Evolutionary conservation across 2,797 vertebrate species (phyloP).

Genomic region (Acipenser transmontanus): DNA sequence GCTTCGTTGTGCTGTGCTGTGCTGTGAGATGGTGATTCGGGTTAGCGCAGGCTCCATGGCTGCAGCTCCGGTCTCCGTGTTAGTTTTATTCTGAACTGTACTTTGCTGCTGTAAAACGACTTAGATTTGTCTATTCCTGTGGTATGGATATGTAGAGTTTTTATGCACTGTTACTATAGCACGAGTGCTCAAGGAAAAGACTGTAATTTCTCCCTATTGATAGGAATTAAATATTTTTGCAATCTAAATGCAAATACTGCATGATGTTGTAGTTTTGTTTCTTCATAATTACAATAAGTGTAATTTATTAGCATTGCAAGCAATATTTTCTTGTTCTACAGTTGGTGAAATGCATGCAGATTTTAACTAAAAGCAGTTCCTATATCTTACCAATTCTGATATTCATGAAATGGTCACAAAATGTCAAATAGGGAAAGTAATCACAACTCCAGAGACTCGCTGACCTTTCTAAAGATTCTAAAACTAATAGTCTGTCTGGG

Average conservation of each 20-base stretch:
- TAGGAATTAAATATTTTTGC: conserved; percentile 65
- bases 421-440: conserved; percentile 74
- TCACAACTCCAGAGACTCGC: conserved; percentile 70
- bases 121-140: neutral
- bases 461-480: conserved; percentile 72
- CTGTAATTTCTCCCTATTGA: conserved; percentile 36
- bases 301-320: conserved; percentile 59
- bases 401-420: conserved; percentile 61
- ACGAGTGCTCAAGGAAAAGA: conserved; percentile 9
- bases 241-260: conserved; percentile 75
- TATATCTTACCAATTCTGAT: conserved; percentile 46
- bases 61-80: no score
- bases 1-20: no score
- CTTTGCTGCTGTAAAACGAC: no score
- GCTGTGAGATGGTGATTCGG: no score
- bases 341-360: no score
- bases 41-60: no score
- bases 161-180: no score
- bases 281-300: conserved; percentile 63
- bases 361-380: no score
- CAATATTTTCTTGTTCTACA: no score
- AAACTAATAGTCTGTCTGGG: conserved; percentile 61
- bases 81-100: no score
- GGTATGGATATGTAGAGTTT: neutral
- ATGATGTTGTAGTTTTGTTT: conserved; percentile 61